phyloP scores from a whole-genome alignment of 2,113 vertebrate genomes.

The Tangachromis dhanisi region DNA sequence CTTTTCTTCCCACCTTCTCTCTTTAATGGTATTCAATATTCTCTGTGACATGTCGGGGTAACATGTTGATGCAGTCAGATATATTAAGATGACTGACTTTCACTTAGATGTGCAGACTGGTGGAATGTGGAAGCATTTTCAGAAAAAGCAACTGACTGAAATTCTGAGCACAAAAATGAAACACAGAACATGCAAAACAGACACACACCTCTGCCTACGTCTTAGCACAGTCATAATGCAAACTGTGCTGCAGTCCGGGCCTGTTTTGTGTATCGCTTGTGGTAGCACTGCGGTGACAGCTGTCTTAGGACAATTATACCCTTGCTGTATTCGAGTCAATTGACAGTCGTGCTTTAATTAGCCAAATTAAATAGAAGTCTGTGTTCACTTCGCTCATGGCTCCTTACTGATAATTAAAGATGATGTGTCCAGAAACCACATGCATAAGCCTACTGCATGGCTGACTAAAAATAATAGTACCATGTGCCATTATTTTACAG shows the following conservation, averaged over 20 bases:
- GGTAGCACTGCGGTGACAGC: conserved; percentile 46
- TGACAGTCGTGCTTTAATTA: conserved; percentile 53
- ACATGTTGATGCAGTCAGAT: not conserved
- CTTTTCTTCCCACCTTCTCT: not conserved
- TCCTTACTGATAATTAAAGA: conserved; percentile 52
- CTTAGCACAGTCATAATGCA: not conserved
- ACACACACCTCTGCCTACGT: not conserved
- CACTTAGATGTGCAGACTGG: not conserved
- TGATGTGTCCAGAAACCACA: conserved; percentile 49
- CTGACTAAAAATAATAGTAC: conserved; percentile 43
- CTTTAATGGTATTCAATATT: not conserved
- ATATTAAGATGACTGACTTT: conserved; percentile 1
- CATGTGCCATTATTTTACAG: conserved; percentile 17
- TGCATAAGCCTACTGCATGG: conserved; percentile 14
- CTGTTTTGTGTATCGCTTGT: conserved; percentile 36
- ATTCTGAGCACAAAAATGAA: not conserved
- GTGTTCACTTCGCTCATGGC: conserved; percentile 28
- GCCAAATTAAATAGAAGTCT: conserved; percentile 45
- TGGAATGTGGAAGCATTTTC: not conserved
- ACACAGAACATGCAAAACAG: not conserved
- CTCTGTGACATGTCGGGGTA: not conserved
- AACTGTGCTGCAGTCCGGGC: conserved; percentile 5
- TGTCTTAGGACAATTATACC: conserved; percentile 55
- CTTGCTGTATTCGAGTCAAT: conserved; percentile 42
- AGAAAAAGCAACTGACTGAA: not conserved